Base-by-base conservation (phyloP, 1,140 invertebrate species). In the Drosophila sturtevanti region DNA sequence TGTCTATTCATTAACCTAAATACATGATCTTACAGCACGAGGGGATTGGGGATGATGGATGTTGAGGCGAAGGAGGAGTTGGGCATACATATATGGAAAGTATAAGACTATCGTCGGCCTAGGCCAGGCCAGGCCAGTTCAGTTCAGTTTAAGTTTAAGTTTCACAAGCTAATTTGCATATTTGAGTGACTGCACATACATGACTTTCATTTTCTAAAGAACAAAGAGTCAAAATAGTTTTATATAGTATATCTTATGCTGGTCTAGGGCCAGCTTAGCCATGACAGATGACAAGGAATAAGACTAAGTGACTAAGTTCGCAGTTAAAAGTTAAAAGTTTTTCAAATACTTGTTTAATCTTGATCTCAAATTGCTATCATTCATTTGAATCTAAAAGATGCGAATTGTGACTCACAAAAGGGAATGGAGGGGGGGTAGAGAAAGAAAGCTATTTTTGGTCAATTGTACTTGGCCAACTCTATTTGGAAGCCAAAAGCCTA, bases 1-100 rank as follows among this genome's bases (percentile, higher is more conserved):
- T 89, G 84, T 75, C 84, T 84, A 89, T 89, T 89, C 84, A 89
- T 89, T 89, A 89, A 89, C 84, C 84, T 72, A 89, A 89, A 89
- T 89, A 89, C 61, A 22, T 61, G 62, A 22, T 22, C 14, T 34
- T 18, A 44, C 35, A 64, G 68, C 22, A 12, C 31, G 38, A n/a
- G 31, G 4, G 62, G 34, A 24, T 34, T 24, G 55, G 14, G 58
- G 52, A 37, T 27, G 54, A 51, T 35, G 37, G 34, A n/a, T n/a
- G n/a, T n/a, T n/a, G n/a, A n/a, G n/a, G n/a, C n/a, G n/a, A n/a
- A n/a, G n/a, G n/a, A n/a, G n/a, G n/a, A n/a, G n/a, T n/a, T n/a
- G n/a, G n/a, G n/a, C n/a, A n/a, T n/a, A n/a, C n/a, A n/a, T n/a
- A n/a, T 31, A 31, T 31, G 27, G 27, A 7, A 31, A 31, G 4